Conservation (phyloP, 2,888 invertebrate genomes). For the Pseudeuparius sepicola region DNA sequence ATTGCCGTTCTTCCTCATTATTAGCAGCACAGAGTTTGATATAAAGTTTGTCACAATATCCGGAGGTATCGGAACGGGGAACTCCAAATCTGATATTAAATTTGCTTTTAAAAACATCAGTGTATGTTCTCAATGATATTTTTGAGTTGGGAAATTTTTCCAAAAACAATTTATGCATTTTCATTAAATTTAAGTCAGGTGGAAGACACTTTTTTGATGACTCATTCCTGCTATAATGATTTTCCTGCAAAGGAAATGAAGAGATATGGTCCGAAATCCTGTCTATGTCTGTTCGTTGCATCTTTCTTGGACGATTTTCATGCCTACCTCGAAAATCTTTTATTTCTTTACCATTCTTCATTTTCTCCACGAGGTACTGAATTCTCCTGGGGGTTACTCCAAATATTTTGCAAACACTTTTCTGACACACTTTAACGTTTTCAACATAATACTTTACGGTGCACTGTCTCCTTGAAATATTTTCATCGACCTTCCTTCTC, state of each 20-base stretch:
- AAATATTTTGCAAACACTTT: constrained; percentile 9
- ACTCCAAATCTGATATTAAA: too few species aligned
- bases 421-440: constrained; percentile 13
- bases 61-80: too few species aligned
- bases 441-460: constrained; percentile 10
- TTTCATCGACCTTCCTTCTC: too few species aligned
- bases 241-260: constrained; percentile 12
- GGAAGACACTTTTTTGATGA: constrained; percentile 8
- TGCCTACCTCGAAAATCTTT: constrained; percentile 10
- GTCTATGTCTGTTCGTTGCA: constrained; percentile 17
- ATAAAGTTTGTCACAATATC: constrained; percentile 6
- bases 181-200: constrained; percentile 8
- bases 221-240: constrained; percentile 7
- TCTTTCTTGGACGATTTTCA: constrained; percentile 9
- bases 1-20: constrained; percentile 5
- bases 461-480: too few species aligned
- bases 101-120: too few species aligned
- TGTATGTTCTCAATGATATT: constrained; percentile 5
- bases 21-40: constrained; percentile 2
- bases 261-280: constrained; percentile 11
- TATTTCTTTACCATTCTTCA: constrained; percentile 8
- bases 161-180: constrained; percentile 10
- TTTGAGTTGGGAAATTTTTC: constrained; percentile 7
- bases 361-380: constrained; percentile 12
- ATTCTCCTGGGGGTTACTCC: constrained; percentile 9